phyloP scores from a whole-genome alignment of 2,797 vertebrate genomes.

The Lacerta viridis region DNA sequence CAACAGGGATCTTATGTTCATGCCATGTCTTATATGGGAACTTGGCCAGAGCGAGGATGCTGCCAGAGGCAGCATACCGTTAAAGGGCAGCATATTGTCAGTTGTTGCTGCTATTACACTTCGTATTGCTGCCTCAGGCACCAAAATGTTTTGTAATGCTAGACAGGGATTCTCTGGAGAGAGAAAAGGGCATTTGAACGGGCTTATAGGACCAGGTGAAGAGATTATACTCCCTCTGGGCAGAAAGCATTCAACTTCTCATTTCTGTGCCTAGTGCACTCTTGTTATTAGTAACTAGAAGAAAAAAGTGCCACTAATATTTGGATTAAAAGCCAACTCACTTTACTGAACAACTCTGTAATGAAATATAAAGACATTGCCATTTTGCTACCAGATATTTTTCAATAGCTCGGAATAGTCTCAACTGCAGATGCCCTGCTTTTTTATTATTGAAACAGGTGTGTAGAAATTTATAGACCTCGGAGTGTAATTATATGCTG shows the following conservation, averaged over 20 bases:
- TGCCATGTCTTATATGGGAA: background rate
- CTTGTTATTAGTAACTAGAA: background rate
- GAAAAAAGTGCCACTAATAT: background rate
- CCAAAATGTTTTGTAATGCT: background rate
- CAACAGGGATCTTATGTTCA: background rate
- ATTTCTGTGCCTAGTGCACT: background rate
- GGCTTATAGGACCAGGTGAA: background rate
- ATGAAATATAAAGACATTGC: background rate
- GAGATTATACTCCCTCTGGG: background rate
- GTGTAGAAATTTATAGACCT: background rate
- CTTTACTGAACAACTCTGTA: background rate
- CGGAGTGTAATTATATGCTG: background rate
- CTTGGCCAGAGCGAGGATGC: background rate
- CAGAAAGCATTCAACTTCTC: background rate
- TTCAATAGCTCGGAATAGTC: background rate
- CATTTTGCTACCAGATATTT: background rate
- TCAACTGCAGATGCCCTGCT: background rate
- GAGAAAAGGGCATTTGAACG: background rate
- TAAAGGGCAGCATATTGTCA: background rate
- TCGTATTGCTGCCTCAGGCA: background rate
- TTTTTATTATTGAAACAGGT: conserved; percentile 3
- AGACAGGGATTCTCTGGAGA: background rate
- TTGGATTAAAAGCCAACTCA: background rate
- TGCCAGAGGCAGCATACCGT: background rate
- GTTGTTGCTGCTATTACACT: background rate